These are phyloP conservation scores for Ricordea florida DNA, from an alignment of 92 coral and sea anemone species.

Conservation along the genomic window DNA sequence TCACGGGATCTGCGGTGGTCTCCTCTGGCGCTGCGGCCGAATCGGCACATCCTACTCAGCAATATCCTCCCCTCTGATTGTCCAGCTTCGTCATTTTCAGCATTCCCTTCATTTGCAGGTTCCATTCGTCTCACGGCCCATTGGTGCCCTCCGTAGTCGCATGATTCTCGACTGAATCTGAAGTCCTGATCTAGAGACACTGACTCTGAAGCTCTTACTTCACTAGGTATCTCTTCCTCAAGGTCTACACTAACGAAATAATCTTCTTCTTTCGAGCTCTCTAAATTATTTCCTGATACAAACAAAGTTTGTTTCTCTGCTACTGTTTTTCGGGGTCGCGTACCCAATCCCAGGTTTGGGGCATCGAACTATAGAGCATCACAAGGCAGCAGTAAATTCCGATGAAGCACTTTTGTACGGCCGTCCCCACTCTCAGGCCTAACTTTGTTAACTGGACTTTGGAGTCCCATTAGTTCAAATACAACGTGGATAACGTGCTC, in stretches of 20 bases:
- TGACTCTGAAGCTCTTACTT: not conserved
- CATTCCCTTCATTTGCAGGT: not conserved
- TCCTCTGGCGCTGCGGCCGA: constrained; percentile 10
- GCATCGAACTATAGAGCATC: constrained; percentile 7
- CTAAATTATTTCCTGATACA: not conserved
- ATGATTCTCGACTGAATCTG: constrained; percentile 11
- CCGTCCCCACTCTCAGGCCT: constrained; percentile 20
- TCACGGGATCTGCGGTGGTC: not conserved
- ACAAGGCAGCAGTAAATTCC: constrained; percentile 27
- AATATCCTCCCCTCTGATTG: not conserved
- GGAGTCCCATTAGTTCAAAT: constrained; percentile 6
- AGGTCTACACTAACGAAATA: not conserved
- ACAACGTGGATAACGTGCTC: constrained; percentile 19
- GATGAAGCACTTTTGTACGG: constrained; percentile 17
- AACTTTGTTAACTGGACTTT: constrained; percentile 26
- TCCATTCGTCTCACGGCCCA: not conserved
- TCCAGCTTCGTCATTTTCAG: not conserved
- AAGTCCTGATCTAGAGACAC: not conserved
- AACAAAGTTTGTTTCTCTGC: not conserved
- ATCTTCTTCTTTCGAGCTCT: not conserved
- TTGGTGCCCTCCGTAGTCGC: no score
- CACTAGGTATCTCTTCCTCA: not conserved
- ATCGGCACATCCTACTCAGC: constrained; percentile 1
- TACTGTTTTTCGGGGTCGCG: not conserved
- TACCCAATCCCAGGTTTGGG: not conserved